Conservation (phyloP, 2,113 vertebrate genomes). For the Pelobates fuscus region DNA sequence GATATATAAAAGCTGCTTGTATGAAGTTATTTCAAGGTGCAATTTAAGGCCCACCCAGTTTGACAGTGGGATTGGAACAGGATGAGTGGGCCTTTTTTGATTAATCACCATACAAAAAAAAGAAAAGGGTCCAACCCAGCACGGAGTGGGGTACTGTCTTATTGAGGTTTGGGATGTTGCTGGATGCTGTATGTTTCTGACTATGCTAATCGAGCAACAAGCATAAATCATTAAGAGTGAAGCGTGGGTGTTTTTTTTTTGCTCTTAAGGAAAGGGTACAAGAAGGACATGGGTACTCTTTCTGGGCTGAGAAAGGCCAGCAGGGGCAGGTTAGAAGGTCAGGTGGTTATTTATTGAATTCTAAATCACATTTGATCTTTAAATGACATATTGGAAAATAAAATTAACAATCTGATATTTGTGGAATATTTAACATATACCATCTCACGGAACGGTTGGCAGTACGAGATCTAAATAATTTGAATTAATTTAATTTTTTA, state of each 20-base stretch:
- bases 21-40: constrained; percentile 3
- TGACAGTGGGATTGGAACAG: constrained; percentile 23
- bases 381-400: constrained; percentile 25
- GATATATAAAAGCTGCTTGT: neutral
- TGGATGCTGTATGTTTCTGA: constrained; percentile 41
- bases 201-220: constrained; percentile 26
- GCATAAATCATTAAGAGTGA: constrained; percentile 43
- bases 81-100: constrained; percentile 20
- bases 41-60: constrained; percentile 21
- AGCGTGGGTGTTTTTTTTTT: constrained; percentile 42
- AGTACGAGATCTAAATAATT: neutral
- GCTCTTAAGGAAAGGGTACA: constrained; percentile 25
- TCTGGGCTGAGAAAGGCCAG: constrained; percentile 34
- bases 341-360: constrained; percentile 29
- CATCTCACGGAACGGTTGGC: neutral
- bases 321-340: constrained; percentile 36
- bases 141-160: constrained; percentile 31
- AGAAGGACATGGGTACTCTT: constrained; percentile 43
- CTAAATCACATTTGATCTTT: constrained; percentile 35
- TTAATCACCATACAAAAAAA: constrained; percentile 41
- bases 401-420: neutral
- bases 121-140: constrained; percentile 34
- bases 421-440: neutral
- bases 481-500: too few relatives aligned
- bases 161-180: constrained; percentile 17